Conservation (phyloP, 2,797 vertebrate genomes). For the Ceryle rudis region DNA sequence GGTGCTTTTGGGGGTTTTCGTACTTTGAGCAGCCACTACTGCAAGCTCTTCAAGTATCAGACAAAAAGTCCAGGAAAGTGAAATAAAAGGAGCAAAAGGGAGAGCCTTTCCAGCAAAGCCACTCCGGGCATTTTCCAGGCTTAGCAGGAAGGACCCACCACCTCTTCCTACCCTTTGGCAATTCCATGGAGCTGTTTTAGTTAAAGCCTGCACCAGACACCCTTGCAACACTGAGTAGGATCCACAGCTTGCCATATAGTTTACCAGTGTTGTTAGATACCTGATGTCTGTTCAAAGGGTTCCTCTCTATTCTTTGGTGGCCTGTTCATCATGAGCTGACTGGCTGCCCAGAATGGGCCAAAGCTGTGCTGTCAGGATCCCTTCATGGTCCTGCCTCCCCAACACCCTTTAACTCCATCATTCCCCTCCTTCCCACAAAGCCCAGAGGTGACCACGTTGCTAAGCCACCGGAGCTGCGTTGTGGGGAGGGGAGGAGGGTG, state of each 20-base stretch:
- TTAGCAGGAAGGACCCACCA: not conserved
- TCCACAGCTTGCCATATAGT: not conserved
- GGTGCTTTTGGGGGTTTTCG: not conserved
- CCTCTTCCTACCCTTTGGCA: not conserved
- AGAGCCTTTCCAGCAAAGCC: not conserved
- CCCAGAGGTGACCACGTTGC: not conserved
- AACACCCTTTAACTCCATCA: accelerated
- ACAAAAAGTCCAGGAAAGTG: not conserved
- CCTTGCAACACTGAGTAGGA: not conserved
- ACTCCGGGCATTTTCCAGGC: not conserved
- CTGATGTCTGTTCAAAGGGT: not conserved
- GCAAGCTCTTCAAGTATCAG: not conserved
- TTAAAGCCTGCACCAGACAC: not conserved
- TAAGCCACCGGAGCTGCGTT: accelerated
- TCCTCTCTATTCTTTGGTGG: not conserved
- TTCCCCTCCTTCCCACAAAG: not conserved
- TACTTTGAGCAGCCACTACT: not conserved
- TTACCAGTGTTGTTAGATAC: not conserved
- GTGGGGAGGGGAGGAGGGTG: accelerated
- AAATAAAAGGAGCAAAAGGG: not conserved
- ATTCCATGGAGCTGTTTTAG: not conserved
- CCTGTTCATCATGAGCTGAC: not conserved
- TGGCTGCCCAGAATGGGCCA: not conserved
- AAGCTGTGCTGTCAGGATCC: not conserved
- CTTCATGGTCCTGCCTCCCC: not conserved